phyloP scores from a whole-genome alignment of 1,140 invertebrate species.

The Neodiprion virginianus region DNA sequence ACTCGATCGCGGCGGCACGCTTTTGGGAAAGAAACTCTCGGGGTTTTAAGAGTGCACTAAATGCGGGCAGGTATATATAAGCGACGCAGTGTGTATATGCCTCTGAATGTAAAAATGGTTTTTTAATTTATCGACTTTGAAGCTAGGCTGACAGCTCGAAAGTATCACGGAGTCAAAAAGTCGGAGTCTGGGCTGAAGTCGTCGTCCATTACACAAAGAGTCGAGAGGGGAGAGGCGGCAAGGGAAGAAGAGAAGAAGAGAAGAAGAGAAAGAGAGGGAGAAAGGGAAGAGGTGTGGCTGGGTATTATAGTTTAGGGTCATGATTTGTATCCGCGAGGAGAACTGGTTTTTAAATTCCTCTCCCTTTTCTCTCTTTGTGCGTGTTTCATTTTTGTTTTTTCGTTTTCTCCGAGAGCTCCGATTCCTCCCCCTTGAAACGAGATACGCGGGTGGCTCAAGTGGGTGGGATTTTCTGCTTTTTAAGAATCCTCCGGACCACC shows the following conservation, averaged over 20 bases:
- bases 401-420: not conserved
- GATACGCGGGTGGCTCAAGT: not conserved
- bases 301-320: not conserved
- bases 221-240: not conserved
- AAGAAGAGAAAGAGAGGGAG: not conserved
- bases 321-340: not conserved
- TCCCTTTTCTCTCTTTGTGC: no score
- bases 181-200: not conserved
- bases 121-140: constrained; percentile 4
- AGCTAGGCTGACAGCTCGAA: not conserved
- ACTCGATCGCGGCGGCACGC: no score
- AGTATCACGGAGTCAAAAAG: no score
- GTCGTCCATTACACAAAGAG: not conserved
- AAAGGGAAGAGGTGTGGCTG: not conserved
- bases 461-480: not conserved
- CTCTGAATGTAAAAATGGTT: not conserved
- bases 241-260: not conserved
- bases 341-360: not conserved
- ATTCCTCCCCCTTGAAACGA: not conserved
- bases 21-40: not conserved
- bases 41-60: not conserved
- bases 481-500: not conserved
- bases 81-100: not conserved
- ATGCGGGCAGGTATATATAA: not conserved
- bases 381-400: not conserved